Percentiles rank a stretch among this genome's conserved stretches.
Evolutionary conservation across 1,140 invertebrate species (phyloP).

Genomic region (Rhynchophorus ferrugineus): DNA sequence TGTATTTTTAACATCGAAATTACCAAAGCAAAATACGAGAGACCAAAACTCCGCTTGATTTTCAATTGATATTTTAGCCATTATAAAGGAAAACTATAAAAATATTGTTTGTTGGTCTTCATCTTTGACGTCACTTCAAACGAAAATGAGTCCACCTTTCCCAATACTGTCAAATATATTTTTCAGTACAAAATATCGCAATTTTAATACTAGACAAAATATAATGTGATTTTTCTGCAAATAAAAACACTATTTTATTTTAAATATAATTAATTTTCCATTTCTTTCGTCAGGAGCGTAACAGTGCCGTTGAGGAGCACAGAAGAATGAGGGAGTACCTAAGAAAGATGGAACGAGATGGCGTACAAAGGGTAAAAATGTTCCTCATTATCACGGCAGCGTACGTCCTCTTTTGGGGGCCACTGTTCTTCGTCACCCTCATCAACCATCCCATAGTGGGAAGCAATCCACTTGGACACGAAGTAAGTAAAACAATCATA

Average conservation of each 20-base stretch:
- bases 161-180: not conserved
- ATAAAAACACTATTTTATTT: too few species aligned
- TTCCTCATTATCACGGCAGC: slow-evolving; percentile 77
- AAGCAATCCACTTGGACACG: slow-evolving; percentile 37
- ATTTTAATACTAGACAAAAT: too few species aligned
- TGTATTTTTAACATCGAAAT: too few species aligned
- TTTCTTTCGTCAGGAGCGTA: slow-evolving; percentile 30
- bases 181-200: too few species aligned
- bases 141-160: not conserved
- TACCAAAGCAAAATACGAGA: too few species aligned
- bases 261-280: too few species aligned
- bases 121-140: not conserved
- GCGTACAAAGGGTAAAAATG: slow-evolving; percentile 72
- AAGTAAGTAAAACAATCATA: slow-evolving; percentile 26
- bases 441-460: slow-evolving; percentile 65
- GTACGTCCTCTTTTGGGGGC: slow-evolving; percentile 83
- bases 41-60: too few species aligned
- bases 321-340: slow-evolving; percentile 70
- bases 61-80: not conserved
- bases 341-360: slow-evolving; percentile 67
- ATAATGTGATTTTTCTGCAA: too few species aligned
- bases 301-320: slow-evolving; percentile 59
- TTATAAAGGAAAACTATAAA: not conserved
- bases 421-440: slow-evolving; percentile 75
- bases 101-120: not conserved